Evolutionary conservation across 2,797 vertebrate species (phyloP).

Genomic region (Coilia nasus): DNA sequence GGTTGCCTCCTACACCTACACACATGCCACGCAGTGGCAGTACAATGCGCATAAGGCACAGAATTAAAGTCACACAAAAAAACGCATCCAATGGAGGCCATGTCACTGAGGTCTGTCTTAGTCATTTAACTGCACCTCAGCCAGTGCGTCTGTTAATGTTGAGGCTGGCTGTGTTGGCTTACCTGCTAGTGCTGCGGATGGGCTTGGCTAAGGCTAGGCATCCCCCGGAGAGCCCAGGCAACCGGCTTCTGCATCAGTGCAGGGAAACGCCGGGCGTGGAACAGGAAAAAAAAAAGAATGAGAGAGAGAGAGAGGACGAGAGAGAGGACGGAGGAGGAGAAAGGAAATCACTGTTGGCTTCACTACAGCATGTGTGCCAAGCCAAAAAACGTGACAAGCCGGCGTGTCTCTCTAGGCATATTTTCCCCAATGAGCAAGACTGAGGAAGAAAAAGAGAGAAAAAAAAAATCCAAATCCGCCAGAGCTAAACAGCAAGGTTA

Average conservation of each 20-base stretch:
- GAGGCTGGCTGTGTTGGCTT: too few species aligned
- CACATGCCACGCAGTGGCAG: too few species aligned
- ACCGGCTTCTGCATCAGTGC: slow-evolving; percentile 21
- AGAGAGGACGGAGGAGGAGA: neutral
- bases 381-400: neutral
- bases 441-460: neutral
- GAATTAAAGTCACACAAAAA: too few species aligned
- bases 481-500: neutral
- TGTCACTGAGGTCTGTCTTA: too few species aligned
- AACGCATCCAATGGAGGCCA: too few species aligned
- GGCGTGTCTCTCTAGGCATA: neutral
- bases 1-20: too few species aligned
- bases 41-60: too few species aligned
- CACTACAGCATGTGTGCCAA: neutral
- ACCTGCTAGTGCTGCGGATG: slow-evolving; percentile 11
- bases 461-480: neutral
- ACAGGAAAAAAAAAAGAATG: neutral
- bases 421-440: neutral
- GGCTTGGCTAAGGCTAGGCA: slow-evolving; percentile 29
- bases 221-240: slow-evolving; percentile 37
- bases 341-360: neutral
- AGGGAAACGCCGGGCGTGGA: neutral
- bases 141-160: too few species aligned
- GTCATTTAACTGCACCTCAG: too few species aligned
- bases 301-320: neutral